phyloP scores from a whole-genome alignment of 2,797 vertebrate species.

The Notolepis coatsorum region DNA sequence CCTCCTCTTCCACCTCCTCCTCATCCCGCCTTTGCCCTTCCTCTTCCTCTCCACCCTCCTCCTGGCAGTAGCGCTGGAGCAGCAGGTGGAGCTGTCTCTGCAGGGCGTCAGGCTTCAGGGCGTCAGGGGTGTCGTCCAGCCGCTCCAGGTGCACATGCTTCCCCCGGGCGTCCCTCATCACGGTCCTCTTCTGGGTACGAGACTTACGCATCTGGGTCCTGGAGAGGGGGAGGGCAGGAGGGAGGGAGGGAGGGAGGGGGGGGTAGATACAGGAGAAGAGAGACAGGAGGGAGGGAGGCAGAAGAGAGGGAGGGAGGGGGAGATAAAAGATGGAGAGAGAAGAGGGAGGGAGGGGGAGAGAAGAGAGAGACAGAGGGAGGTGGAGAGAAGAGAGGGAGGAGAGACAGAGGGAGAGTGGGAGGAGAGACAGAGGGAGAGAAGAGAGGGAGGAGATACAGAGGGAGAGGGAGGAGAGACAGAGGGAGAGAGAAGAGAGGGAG shows the following conservation, averaged over 20 bases:
- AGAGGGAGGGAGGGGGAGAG: too few relatives aligned
- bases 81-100: constrained; percentile 92
- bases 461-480: too few relatives aligned
- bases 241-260: too few relatives aligned
- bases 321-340: too few relatives aligned
- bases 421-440: too few relatives aligned
- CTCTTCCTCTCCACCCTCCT: constrained; percentile 65
- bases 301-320: too few relatives aligned
- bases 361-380: too few relatives aligned
- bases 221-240: background rate
- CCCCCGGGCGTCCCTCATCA: constrained; percentile 90
- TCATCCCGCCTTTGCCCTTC: constrained; percentile 59
- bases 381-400: background rate
- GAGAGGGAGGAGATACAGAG: too few relatives aligned
- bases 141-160: constrained; percentile 89
- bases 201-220: constrained; percentile 94
- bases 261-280: too few relatives aligned
- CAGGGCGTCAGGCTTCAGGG: constrained; percentile 86
- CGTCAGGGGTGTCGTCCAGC: constrained; percentile 88
- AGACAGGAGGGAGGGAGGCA: too few relatives aligned
- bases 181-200: constrained; percentile 91
- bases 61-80: constrained; percentile 88
- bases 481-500: too few relatives aligned
- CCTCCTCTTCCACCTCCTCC: constrained; percentile 72
- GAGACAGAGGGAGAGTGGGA: too few relatives aligned